phyloP scores from a whole-genome alignment of 2,888 invertebrate genomes.

The Stratiomys singularior region DNA sequence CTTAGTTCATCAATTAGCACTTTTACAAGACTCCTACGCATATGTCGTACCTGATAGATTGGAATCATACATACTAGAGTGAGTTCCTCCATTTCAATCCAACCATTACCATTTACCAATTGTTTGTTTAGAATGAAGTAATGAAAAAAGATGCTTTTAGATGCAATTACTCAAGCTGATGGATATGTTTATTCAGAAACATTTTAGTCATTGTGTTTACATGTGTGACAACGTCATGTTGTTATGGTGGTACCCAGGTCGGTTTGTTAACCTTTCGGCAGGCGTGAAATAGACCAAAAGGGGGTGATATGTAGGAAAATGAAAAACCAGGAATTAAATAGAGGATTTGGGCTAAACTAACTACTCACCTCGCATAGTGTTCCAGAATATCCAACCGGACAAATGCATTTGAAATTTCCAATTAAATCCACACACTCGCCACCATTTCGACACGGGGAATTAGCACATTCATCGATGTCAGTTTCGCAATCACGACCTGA shows the following conservation, averaged over 20 bases:
- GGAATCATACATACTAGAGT: neutral
- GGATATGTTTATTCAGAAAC: neutral
- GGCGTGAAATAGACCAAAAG: no score
- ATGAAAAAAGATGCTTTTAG: conserved; percentile 14
- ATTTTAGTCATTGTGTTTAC: neutral
- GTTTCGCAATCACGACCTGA: conserved; percentile 82
- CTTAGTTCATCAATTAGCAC: conserved; percentile 32
- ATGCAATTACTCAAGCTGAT: neutral
- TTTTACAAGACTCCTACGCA: conserved; percentile 34
- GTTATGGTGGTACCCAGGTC: neutral
- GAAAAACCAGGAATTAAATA: no score
- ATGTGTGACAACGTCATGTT: neutral
- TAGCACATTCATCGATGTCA: conserved; percentile 88
- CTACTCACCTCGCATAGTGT: conserved; percentile 82
- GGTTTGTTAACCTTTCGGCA: neutral
- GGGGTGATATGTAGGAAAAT: no score
- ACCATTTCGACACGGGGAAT: conserved; percentile 87
- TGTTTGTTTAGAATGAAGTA: conserved; percentile 29
- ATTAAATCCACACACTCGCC: conserved; percentile 90
- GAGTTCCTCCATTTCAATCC: conserved; percentile 2
- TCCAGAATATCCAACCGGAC: conserved; percentile 89
- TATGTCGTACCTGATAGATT: neutral
- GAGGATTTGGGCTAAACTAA: no score
- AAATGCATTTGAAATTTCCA: conserved; percentile 88
- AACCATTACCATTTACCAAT: conserved; percentile 15